phyloP scores from a whole-genome alignment of 2,797 vertebrate genomes.

The Myotis findleyi region DNA sequence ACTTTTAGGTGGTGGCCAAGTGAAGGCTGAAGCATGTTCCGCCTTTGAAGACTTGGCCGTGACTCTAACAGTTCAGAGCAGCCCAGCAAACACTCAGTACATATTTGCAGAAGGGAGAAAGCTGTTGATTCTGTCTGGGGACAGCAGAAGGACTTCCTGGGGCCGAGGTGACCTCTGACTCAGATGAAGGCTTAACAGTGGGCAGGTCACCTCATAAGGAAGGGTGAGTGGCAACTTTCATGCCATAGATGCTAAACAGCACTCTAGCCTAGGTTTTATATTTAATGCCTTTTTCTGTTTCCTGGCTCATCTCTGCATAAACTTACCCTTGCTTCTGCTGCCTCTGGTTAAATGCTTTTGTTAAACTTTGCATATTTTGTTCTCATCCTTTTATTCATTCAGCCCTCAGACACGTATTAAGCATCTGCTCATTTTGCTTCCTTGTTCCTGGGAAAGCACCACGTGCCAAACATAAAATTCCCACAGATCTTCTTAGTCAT shows the following conservation, averaged over 20 bases:
- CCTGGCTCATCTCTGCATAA: background rate
- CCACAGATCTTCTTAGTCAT: background rate
- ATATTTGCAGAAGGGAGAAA: background rate
- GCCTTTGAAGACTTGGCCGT: background rate
- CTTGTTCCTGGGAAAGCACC: background rate
- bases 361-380: background rate
- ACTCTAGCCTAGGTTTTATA: background rate
- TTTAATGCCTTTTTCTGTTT: background rate
- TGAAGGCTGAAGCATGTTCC: background rate
- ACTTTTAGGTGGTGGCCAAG: background rate
- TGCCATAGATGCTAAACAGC: background rate
- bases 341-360: background rate
- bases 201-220: background rate
- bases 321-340: background rate
- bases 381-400: constrained; percentile 8
- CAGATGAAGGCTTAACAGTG: background rate
- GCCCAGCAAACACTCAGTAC: background rate
- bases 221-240: background rate
- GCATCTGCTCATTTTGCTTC: background rate
- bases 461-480: background rate
- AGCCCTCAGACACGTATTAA: background rate
- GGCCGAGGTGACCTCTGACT: background rate
- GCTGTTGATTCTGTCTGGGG: background rate
- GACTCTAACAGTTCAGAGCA: background rate
- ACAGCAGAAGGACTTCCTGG: background rate